These are phyloP conservation scores for Carcharodon carcharias DNA, from an alignment of 2,797 vertebrate species.

Conservation along the genomic window DNA sequence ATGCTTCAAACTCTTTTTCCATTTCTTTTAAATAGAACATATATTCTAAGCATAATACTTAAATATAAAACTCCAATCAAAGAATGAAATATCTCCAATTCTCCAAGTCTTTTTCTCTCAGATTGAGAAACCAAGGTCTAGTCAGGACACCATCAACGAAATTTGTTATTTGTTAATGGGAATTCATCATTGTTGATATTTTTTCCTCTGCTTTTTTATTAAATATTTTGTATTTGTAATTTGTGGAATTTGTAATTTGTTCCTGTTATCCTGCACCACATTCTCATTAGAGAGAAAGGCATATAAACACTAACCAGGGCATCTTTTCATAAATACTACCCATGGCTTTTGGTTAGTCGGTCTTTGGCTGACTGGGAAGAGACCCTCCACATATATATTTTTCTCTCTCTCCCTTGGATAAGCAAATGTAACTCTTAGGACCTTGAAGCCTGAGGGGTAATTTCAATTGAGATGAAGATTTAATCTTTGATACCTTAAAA, in stretches of 20 bases:
- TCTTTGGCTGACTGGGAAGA: neutral
- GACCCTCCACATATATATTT: neutral
- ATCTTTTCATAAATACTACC: neutral
- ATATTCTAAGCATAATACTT: neutral
- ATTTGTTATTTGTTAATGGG: neutral
- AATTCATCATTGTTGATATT: neutral
- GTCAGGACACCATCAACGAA: neutral
- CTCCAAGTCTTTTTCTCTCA: neutral
- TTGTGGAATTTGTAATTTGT: neutral
- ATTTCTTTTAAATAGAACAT: neutral
- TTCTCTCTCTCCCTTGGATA: neutral
- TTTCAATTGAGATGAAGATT: neutral
- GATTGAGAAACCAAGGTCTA: neutral
- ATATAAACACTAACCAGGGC: neutral
- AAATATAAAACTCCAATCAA: neutral
- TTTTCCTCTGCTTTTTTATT: neutral
- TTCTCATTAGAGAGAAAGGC: neutral
- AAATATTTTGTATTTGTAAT: neutral
- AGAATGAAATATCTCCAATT: neutral
- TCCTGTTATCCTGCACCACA: neutral
- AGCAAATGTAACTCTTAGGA: neutral
- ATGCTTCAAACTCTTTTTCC: neutral
- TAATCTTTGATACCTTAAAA: neutral
- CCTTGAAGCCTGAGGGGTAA: neutral
- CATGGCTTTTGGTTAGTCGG: neutral